Percentiles rank a stretch among this genome's conserved stretches.
phyloP scores from a whole-genome alignment of 2,888 invertebrate genomes.

The Acanthosoma haemorrhoidale region DNA sequence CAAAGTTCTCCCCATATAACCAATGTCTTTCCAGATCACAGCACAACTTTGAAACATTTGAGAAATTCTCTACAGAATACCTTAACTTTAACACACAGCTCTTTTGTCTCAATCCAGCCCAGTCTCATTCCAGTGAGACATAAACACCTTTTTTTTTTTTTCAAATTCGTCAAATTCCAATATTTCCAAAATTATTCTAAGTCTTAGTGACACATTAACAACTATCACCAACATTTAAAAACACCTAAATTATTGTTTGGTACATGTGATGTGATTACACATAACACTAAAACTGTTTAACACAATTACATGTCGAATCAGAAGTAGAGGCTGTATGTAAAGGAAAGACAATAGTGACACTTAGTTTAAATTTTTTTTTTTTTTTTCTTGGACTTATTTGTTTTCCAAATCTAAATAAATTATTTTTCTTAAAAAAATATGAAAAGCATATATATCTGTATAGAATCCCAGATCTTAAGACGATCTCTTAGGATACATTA shows the following conservation, averaged over 20 bases:
- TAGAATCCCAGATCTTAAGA: neutral
- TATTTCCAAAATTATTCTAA: neutral
- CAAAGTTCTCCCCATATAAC: neutral
- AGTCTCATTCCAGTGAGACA: neutral
- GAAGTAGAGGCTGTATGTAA: slow-evolving; percentile 7
- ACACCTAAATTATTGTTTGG: slow-evolving; percentile 10
- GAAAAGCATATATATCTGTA: slow-evolving; percentile 1
- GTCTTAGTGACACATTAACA: neutral
- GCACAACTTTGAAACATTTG: neutral
- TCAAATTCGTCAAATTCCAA: neutral
- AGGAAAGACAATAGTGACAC: slow-evolving; percentile 8
- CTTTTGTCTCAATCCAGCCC: neutral
- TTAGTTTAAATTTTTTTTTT: neutral
- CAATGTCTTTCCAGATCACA: neutral
- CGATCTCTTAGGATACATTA: neutral
- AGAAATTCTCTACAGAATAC: neutral
- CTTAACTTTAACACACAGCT: neutral
- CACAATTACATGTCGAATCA: slow-evolving; percentile 10
- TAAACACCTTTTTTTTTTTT: neutral
- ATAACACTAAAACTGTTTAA: slow-evolving; percentile 7
- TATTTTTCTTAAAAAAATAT: neutral
- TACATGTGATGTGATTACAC: neutral
- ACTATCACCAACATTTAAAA: slow-evolving; percentile 4
- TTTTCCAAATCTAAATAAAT: neutral
- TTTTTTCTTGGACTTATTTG: neutral